Conservation (phyloP, 2,113 vertebrate genomes). For the Hemibagrus wyckioides region DNA sequence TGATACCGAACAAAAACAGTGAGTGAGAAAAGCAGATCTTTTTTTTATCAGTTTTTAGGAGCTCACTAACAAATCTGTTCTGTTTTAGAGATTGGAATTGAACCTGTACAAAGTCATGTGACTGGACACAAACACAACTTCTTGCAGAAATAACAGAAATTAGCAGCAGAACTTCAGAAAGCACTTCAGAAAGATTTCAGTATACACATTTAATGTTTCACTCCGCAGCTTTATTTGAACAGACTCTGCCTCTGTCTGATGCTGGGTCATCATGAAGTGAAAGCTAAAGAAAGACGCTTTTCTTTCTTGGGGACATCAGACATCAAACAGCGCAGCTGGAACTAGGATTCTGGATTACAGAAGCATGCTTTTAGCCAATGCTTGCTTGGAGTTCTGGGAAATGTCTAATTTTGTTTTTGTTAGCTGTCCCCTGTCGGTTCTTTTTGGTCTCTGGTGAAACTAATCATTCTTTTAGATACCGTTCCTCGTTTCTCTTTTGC, state of each 20-base stretch:
- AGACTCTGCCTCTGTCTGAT: background rate
- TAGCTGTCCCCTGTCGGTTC: background rate
- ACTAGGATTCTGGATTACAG: background rate
- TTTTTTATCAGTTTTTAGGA: too few relatives aligned
- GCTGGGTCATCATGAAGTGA: background rate
- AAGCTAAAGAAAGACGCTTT: background rate
- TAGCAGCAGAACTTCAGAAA: background rate
- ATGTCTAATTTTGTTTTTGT: constrained; percentile 18
- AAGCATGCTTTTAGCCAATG: constrained; percentile 1
- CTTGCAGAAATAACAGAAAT: background rate
- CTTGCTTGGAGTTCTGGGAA: background rate
- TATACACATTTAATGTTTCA: background rate
- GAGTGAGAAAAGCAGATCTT: background rate
- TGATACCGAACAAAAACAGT: background rate
- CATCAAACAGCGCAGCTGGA: background rate
- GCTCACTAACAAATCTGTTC: background rate
- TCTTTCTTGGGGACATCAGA: background rate
- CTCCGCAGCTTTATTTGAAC: background rate
- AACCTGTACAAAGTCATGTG: too few relatives aligned
- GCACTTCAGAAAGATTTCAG: background rate
- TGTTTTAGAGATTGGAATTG: too few relatives aligned
- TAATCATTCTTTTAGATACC: background rate
- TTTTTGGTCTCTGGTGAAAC: constrained; percentile 9
- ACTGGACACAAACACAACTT: background rate
- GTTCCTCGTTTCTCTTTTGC: background rate